Percentiles rank a stretch among this genome's conserved stretches.
These are phyloP conservation scores for Rachycentron canadum DNA, from an alignment of 2,797 vertebrate genomes.

Conservation along the genomic window DNA sequence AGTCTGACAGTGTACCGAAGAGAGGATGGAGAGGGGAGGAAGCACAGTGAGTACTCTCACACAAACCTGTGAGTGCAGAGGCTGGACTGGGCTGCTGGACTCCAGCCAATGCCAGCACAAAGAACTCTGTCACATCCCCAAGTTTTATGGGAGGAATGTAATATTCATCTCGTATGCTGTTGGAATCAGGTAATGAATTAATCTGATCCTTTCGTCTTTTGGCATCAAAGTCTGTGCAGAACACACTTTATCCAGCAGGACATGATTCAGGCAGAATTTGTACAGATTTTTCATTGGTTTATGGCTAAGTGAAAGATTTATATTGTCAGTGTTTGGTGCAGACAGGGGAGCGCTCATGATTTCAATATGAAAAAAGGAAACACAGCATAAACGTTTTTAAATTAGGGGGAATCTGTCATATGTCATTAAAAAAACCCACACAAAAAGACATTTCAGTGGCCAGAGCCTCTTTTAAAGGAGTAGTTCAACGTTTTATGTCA, in stretches of 20 bases:
- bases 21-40: conserved; percentile 30
- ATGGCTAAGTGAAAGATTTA: conserved; percentile 40
- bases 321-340: conserved; percentile 18
- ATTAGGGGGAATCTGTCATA: background rate
- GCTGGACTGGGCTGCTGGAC: conserved; percentile 67
- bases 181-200: conserved; percentile 71
- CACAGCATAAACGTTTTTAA: background rate
- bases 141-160: conserved; percentile 74
- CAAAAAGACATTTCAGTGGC: conserved; percentile 10
- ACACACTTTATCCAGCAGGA: conserved; percentile 66
- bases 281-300: conserved; percentile 41
- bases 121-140: conserved; percentile 74
- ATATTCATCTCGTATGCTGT: conserved; percentile 70
- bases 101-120: conserved; percentile 70
- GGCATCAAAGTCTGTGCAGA: conserved; percentile 59
- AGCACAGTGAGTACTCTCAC: conserved; percentile 71
- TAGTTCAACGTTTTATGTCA: background rate
- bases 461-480: background rate
- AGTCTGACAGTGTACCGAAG: conserved; percentile 50
- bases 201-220: conserved; percentile 64
- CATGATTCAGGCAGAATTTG: conserved; percentile 54
- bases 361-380: conserved; percentile 42
- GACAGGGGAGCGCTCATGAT: conserved; percentile 34
- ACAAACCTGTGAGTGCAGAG: conserved; percentile 67
- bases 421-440: conserved; percentile 9